These are phyloP conservation scores for Astur gentilis DNA, from an alignment of 2,113 vertebrate genomes.

Conservation along the genomic window DNA sequence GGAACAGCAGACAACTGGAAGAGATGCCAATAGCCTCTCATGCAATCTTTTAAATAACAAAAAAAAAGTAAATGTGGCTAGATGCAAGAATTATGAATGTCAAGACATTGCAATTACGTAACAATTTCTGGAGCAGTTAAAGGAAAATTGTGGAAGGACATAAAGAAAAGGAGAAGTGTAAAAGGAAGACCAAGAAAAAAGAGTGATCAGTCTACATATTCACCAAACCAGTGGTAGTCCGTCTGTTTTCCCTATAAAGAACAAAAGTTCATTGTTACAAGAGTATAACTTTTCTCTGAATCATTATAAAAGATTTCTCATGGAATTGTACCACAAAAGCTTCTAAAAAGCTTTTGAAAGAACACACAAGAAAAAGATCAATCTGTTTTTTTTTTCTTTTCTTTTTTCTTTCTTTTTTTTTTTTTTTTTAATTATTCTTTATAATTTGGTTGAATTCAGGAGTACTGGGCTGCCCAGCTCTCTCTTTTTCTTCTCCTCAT, in stretches of 20 bases:
- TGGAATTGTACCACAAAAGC: background rate
- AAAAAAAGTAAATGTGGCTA: background rate
- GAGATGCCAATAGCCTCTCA: background rate
- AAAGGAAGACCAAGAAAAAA: background rate
- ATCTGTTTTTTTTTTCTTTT: background rate
- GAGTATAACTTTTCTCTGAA: background rate
- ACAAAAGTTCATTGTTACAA: background rate
- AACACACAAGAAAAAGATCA: background rate
- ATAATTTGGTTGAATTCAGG: background rate
- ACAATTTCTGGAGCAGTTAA: background rate
- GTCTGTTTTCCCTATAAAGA: background rate
- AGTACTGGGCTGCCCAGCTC: background rate
- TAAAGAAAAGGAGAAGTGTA: background rate
- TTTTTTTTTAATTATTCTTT: background rate
- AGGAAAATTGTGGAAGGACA: background rate
- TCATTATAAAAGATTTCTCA: background rate
- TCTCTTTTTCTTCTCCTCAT: background rate
- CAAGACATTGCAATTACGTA: background rate
- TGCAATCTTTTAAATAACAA: background rate
- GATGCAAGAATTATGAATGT: background rate
- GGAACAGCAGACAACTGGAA: background rate
- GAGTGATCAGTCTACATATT: background rate
- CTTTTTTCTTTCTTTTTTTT: rapidly evolving
- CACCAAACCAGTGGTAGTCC: background rate
- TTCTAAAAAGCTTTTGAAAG: background rate